Evolutionary conservation across 2,888 invertebrate species (phyloP).

Genomic region (Operophtera brumata): DNA sequence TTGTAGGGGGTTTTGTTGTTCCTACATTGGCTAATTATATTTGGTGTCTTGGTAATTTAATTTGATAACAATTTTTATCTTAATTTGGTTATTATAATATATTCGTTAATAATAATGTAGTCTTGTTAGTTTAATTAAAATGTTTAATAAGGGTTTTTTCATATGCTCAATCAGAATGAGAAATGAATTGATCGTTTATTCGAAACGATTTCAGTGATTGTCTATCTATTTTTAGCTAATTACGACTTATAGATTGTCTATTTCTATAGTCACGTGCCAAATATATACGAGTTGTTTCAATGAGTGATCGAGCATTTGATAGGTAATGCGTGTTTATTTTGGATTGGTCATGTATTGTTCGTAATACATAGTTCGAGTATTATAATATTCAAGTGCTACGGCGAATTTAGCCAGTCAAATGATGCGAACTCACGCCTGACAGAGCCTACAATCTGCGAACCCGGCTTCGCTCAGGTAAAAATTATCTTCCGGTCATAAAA

Average conservation of each 20-base stretch:
- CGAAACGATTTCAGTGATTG: conserved; percentile 5
- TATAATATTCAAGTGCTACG: too few species aligned
- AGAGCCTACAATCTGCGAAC: too few species aligned
- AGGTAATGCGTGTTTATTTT: conserved; percentile 9
- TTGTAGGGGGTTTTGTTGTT: too few species aligned
- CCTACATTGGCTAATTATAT: too few species aligned
- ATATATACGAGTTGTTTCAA: conserved; percentile 20
- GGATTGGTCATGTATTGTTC: conserved; percentile 6
- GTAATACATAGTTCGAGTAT: background rate
- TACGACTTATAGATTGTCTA: conserved; percentile 15
- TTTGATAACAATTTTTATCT: too few species aligned
- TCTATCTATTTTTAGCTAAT: conserved; percentile 19
- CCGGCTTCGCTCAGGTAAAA: too few species aligned
- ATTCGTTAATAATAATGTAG: too few species aligned
- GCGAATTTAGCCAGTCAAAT: too few species aligned
- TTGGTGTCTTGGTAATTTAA: too few species aligned
- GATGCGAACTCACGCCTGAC: too few species aligned
- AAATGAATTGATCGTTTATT: background rate
- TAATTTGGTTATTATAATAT: too few species aligned
- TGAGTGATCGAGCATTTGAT: conserved; percentile 13
- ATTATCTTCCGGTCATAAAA: too few species aligned
- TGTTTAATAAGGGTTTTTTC: background rate
- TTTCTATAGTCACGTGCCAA: conserved; percentile 13
- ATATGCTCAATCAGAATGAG: background rate
- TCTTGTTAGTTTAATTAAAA: background rate